Evolutionary conservation across 1,140 invertebrate genomes (phyloP).

Genomic region (Heliconius congener): DNA sequence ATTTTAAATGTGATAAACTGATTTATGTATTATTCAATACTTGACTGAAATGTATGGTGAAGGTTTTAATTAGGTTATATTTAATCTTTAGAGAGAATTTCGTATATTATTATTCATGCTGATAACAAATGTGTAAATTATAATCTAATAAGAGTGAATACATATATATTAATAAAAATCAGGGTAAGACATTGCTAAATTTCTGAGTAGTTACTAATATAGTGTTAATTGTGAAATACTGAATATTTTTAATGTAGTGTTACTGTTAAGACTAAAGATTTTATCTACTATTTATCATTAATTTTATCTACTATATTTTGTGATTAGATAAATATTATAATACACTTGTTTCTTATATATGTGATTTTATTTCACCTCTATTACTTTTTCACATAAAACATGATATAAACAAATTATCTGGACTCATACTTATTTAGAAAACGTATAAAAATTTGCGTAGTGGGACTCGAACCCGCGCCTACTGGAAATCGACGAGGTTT

Average conservation of each 20-base stretch:
- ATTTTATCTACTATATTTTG: conserved; percentile 22
- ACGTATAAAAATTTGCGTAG: too few species aligned
- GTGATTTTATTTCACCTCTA: conserved; percentile 2
- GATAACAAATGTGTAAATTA: background rate
- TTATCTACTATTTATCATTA: conserved; percentile 33
- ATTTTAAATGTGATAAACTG: conserved; percentile 7
- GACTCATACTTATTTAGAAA: too few species aligned
- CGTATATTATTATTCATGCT: background rate
- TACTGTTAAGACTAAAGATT: conserved; percentile 33
- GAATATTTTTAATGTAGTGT: conserved; percentile 29
- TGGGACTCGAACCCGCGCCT: too few species aligned
- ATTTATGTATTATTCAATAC: conserved; percentile 9
- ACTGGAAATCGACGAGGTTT: too few species aligned
- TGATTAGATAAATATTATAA: conserved; percentile 21
- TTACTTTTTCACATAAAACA: background rate
- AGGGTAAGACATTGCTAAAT: conserved; percentile 30
- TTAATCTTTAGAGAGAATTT: background rate
- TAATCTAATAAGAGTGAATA: background rate
- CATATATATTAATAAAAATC: conserved; percentile 5
- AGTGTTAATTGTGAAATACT: conserved; percentile 4
- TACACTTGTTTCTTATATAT: conserved; percentile 27
- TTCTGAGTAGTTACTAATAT: conserved; percentile 6
- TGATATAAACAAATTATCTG: too few species aligned
- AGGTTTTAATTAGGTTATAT: background rate
- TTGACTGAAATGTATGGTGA: conserved; percentile 10